Base-by-base conservation (phyloP, 2,113 vertebrate genomes). In the Gadus chalcogrammus region DNA sequence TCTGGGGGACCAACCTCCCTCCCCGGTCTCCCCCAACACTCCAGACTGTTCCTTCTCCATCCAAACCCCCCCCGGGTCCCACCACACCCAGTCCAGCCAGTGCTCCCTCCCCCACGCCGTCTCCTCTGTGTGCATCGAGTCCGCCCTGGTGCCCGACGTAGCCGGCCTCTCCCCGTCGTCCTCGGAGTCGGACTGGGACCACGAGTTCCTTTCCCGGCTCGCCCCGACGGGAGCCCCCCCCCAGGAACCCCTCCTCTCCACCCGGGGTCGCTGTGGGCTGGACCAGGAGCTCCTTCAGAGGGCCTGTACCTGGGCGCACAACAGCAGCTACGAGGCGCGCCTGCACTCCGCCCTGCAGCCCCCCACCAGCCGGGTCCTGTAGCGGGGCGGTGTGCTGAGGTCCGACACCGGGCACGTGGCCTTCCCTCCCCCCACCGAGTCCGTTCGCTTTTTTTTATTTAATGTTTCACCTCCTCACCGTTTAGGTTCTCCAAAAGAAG, bases 231-330 rank as follows among this genome's bases (percentile, higher is more conserved):
- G 15, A 5, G 15, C 55, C 0, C 28, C 60, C 5, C 75, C n/a
- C 0, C 71, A 70, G 0, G 7, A 64, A 9, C 53, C 69, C 0
- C 73, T 24, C 28, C 77, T 15, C 1, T 64, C 79, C 13, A 0
- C 42, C 0, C 62, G 71, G 52, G 68, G 15, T 4, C 69, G 0
- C 3, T 55, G 81, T 8, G 17, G 85, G 6, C 70, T 82, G 3
- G 84, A 90, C 77, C 67, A 79, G 66, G 90, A 80, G 0, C 27
- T 89, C 70, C 89, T 94, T 3, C 92, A 87, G 15, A 84, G 88
- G 87, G 72, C 88, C 0, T 89, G 66, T 3, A 5, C 24, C 11
- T 80, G 56, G 0, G 75, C 82, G 78, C 83, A 86, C 68, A 81
- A 92, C 86, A 86, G 79, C 2, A 83, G 79, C 17, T 91, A 90